Conservation (phyloP, 2,113 vertebrate species). For the Bucco capensis region DNA sequence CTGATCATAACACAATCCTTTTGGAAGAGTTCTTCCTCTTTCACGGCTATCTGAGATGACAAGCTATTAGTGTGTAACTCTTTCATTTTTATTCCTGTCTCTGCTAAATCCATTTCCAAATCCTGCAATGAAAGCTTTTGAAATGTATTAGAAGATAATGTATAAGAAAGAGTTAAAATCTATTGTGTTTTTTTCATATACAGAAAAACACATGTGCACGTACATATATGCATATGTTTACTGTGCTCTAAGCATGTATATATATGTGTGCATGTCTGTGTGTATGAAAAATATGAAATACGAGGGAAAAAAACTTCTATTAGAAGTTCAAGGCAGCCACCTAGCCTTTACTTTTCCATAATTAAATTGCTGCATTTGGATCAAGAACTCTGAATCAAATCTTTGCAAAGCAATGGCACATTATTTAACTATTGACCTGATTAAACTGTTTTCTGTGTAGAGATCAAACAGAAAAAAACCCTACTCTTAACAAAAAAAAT, state of each 20-base stretch:
- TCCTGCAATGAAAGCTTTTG: constrained; percentile 60
- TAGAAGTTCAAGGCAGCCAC: not conserved
- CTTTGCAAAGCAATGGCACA: not conserved
- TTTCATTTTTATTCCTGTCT: constrained; percentile 63
- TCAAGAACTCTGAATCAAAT: not conserved
- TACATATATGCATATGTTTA: not conserved
- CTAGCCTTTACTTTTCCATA: not conserved
- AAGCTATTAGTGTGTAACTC: constrained; percentile 52
- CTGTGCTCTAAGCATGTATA: not conserved
- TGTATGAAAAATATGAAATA: not conserved
- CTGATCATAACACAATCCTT: constrained; percentile 64
- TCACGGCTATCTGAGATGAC: constrained; percentile 67
- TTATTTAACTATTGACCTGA: not conserved
- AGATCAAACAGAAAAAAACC: not conserved
- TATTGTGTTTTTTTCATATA: not conserved
- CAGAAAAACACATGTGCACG: not conserved
- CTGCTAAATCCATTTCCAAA: constrained; percentile 74
- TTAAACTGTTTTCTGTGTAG: not conserved
- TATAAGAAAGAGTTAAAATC: not conserved
- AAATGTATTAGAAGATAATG: not conserved
- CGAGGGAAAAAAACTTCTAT: not conserved
- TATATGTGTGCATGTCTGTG: accelerated
- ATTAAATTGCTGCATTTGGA: not conserved
- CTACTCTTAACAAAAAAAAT: not conserved
- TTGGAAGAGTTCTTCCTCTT: constrained; percentile 66